Percentiles rank a stretch among this genome's conserved stretches.
phyloP scores from a whole-genome alignment of 1,140 invertebrate genomes.

The Stenopsyche tienmushanensis region DNA sequence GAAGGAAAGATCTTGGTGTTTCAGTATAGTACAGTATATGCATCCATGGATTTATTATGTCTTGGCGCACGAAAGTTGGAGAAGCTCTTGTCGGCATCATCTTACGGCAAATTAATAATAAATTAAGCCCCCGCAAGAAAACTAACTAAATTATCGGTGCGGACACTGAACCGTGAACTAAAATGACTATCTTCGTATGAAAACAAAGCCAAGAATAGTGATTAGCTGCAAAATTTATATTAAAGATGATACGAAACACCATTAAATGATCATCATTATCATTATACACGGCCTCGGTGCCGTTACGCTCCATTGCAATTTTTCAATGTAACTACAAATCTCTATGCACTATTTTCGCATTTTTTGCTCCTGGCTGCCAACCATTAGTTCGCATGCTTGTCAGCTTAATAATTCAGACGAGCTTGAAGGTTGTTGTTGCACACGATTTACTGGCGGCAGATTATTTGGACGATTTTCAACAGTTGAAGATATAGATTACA shows the following conservation, averaged over 20 bases:
- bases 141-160: not conserved
- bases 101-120: slow-evolving; percentile 7
- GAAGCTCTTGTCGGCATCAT: not conserved
- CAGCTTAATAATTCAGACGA: too few relatives aligned
- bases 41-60: too few relatives aligned
- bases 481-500: too few relatives aligned
- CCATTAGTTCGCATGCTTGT: too few relatives aligned
- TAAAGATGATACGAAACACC: not conserved
- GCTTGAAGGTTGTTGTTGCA: too few relatives aligned
- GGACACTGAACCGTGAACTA: slow-evolving; percentile 7
- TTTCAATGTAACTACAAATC: not conserved
- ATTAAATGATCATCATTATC: not conserved
- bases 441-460: too few relatives aligned
- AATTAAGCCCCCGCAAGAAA: slow-evolving; percentile 16
- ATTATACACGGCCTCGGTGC: not conserved
- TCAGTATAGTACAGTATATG: too few relatives aligned
- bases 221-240: not conserved
- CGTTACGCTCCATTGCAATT: not conserved
- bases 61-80: not conserved
- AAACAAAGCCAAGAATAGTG: slow-evolving; percentile 3
- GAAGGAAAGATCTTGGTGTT: too few relatives aligned
- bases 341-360: too few relatives aligned
- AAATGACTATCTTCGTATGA: slow-evolving; percentile 2
- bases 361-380: too few relatives aligned
- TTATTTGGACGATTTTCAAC: too few relatives aligned